Percentiles rank a stretch among this genome's conserved stretches.
Evolutionary conservation across 2,888 invertebrate species (phyloP).

Genomic region (Peribatodes rhomboidaria): DNA sequence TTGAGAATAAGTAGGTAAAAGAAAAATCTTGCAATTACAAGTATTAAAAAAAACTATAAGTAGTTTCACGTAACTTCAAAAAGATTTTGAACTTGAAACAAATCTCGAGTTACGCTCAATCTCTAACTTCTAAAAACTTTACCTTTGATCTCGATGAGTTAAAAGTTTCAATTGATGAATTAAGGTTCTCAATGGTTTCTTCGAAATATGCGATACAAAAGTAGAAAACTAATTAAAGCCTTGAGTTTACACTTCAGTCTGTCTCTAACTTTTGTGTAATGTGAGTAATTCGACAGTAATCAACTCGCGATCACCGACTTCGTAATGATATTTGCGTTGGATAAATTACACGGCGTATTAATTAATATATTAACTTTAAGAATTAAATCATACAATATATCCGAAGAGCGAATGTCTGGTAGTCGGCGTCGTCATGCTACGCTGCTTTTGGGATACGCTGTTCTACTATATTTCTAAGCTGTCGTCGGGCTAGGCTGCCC

Average conservation of each 20-base stretch:
- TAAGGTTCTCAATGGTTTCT: slow-evolving; percentile 15
- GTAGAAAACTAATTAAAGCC: slow-evolving; percentile 30
- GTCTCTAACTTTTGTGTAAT: slow-evolving; percentile 10
- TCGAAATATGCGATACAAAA: slow-evolving; percentile 23
- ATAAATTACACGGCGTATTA: too few species aligned
- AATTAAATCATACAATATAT: too few species aligned
- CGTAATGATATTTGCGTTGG: background rate
- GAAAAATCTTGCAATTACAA: background rate
- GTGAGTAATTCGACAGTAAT: background rate
- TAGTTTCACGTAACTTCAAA: background rate
- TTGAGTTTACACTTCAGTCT: slow-evolving; percentile 37
- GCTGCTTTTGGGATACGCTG: background rate
- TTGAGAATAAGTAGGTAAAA: too few species aligned
- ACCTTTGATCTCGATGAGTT: slow-evolving; percentile 22
- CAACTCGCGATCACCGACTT: background rate
- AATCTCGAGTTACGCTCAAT: slow-evolving; percentile 7
- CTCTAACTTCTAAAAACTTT: slow-evolving; percentile 15
- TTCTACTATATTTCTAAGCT: background rate
- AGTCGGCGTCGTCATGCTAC: background rate
- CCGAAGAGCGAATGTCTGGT: too few species aligned
- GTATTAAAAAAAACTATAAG: background rate
- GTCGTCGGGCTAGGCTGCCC: too few species aligned
- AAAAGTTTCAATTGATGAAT: slow-evolving; percentile 36
- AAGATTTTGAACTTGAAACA: slow-evolving; percentile 13
- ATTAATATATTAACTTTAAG: background rate